A percentile compares a stretch with the other conserved stretches of the same genome.
Conservation (phyloP, 2,888 invertebrate species). For the Ophion obscuratus region DNA sequence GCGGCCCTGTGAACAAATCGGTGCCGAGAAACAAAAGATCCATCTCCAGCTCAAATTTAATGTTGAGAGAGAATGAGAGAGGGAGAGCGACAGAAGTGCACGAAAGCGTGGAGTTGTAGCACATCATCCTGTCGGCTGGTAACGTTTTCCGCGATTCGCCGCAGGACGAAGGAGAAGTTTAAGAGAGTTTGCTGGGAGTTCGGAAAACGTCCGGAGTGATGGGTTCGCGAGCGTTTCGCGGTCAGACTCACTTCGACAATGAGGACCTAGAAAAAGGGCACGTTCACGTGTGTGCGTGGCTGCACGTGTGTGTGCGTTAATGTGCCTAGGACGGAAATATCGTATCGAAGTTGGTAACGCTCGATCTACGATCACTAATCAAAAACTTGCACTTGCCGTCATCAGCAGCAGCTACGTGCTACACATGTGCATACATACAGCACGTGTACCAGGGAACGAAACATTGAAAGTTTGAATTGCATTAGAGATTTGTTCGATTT, state of each 20-base stretch:
- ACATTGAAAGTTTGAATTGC: conserved; percentile 50
- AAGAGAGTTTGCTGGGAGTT: conserved; percentile 59
- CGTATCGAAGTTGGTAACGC: conserved; percentile 71
- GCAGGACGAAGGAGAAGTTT: conserved; percentile 57
- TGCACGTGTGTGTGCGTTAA: background rate
- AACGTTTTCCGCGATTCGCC: conserved; percentile 41
- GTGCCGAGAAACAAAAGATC: conserved; percentile 16
- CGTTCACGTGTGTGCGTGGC: background rate
- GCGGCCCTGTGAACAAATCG: conserved; percentile 44
- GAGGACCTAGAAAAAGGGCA: conserved; percentile 24
- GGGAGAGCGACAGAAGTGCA: background rate
- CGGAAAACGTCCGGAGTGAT: conserved; percentile 46
- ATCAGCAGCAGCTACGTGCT: conserved; percentile 38
- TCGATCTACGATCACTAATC: conserved; percentile 77
- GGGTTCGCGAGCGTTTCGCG: conserved; percentile 47
- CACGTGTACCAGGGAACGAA: conserved; percentile 12
- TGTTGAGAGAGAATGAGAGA: conserved; percentile 26
- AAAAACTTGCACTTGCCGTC: conserved; percentile 72
- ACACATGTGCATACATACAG: background rate
- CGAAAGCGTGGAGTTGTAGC: conserved; percentile 5
- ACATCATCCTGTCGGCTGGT: conserved; percentile 55
- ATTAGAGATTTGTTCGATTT: conserved; percentile 53
- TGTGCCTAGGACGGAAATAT: conserved; percentile 59
- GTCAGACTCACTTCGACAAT: conserved; percentile 40
- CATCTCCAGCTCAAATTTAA: conserved; percentile 20